Percentiles rank a stretch among this genome's conserved stretches.
These are phyloP conservation scores for Oscheius myriophilus DNA, from an alignment of 2,888 invertebrate genomes.

Conservation along the genomic window DNA sequence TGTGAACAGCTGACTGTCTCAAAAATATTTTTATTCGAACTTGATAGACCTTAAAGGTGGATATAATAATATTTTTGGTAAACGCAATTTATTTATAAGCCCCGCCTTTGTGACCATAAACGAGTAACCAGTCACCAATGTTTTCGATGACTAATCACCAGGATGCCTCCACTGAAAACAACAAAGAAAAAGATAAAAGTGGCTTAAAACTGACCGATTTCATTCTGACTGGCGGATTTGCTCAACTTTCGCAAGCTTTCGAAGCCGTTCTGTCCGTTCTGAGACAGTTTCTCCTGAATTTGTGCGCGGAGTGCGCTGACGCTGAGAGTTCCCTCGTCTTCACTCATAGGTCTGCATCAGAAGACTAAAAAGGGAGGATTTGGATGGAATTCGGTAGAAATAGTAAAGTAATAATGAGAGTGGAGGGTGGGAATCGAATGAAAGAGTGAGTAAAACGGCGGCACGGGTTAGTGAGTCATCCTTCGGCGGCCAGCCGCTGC, in stretches of 20 bases:
- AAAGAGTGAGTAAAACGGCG: background rate
- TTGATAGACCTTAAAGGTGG: no score
- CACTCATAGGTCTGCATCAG: conserved; percentile 10
- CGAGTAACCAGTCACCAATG: background rate
- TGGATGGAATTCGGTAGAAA: background rate
- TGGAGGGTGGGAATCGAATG: background rate
- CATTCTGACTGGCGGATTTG: background rate
- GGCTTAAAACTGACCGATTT: background rate
- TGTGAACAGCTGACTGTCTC: no score
- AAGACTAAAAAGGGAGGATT: background rate
- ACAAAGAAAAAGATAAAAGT: background rate
- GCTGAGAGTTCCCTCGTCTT: conserved; percentile 14
- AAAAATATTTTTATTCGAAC: no score
- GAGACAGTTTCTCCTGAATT: conserved; percentile 17
- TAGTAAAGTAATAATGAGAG: conserved; percentile 2
- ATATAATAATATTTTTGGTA: no score
- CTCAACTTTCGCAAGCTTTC: background rate
- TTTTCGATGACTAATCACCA: conserved; percentile 11
- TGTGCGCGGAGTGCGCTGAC: conserved; percentile 24
- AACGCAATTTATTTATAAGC: no score
- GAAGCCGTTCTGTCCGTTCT: conserved; percentile 7
- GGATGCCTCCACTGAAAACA: background rate
- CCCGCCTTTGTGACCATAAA: no score
- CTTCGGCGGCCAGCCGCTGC: conserved; percentile 2
- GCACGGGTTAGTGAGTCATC: conserved; percentile 23